Evolutionary conservation across 37 sponge, comb jelly and placozoan genomes (phyloP), one percentile per base, ranked within the genome.

Genomic region (Agelas oroides): DNA sequence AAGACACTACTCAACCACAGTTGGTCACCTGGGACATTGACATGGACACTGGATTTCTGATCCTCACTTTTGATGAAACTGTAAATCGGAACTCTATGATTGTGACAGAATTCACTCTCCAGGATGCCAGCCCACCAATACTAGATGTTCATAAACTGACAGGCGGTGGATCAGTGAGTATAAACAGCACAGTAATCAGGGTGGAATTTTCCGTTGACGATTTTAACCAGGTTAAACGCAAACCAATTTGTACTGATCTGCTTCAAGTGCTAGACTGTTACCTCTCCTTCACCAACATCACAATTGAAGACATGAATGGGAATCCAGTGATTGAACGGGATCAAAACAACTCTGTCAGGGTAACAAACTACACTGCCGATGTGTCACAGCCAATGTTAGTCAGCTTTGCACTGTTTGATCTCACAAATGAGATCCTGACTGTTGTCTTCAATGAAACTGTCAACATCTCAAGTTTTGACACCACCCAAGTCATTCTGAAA

Each of bases 391-490:
- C 97, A n/a, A 56, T 67, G 23, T 57, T 97, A 3, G 67, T 83
- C 23, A 62, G 71, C 36, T 94, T 97, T 74, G 70, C 75, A 8
- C 64, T 73, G 36, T 81, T 97, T 71, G 84, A 97, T 81, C 79
- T 94, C 12, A 80, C 67, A 32, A 89, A 79, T 84, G 86, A 84
- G 57, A 92, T 82, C 16, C 28, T 97, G 24, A 91, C 97, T 35
- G 53, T 97, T 1, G 32, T 58, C n/a, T 97, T 94, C 54, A 81
- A 78, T 71, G 97, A 97, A 75, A 94, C 95, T 15, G 90, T 97
- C 38, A 93, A 97, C 70, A 65, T 92, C 32, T 76, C 89, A 21
- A 88, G 84, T 55, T 92, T 94, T 66, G 65, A 87, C 73, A 69
- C 85, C 20, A 65, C 75, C 5, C 37, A 77, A 20, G 53, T 97